Evolutionary conservation across 2,888 invertebrate genomes (phyloP).

Genomic region (Himalopsyche anomala): DNA sequence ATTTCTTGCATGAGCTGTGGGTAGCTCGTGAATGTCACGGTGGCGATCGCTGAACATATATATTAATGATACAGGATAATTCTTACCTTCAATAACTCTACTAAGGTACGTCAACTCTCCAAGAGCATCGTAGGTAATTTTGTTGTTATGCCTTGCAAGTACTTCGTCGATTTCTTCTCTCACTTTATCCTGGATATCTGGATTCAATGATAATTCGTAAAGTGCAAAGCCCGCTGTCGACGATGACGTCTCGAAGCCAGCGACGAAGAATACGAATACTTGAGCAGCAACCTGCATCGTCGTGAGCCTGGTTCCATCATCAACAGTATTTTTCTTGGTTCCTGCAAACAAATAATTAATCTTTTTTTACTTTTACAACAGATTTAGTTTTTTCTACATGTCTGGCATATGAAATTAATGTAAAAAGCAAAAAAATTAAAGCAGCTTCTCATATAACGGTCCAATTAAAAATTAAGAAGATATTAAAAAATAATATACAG

Average conservation of each 20-base stretch:
- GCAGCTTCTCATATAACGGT: no score
- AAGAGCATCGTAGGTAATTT: constrained; percentile 73
- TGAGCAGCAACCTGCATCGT: constrained; percentile 75
- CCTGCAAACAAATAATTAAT: background rate
- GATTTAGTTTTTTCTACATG: no score
- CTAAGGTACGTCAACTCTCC: constrained; percentile 74
- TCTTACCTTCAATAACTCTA: constrained; percentile 72
- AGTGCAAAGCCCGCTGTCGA: constrained; percentile 73
- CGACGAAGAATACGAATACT: constrained; percentile 75
- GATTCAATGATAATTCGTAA: constrained; percentile 74
- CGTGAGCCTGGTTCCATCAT: constrained; percentile 67
- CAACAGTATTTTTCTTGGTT: constrained; percentile 28
- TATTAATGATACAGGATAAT: background rate
- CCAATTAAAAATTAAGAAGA: no score
- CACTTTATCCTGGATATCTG: constrained; percentile 71
- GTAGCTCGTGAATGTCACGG: background rate
- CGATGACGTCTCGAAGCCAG: constrained; percentile 77
- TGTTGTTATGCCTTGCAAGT: constrained; percentile 69
- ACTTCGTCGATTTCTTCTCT: constrained; percentile 71
- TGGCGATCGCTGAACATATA: background rate
- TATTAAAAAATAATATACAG: no score
- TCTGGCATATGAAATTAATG: no score
- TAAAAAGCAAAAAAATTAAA: no score
- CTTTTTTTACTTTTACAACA: no score
- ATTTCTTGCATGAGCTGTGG: no score